phyloP scores from a whole-genome alignment of 2,888 invertebrate genomes.

The Baccha elongata region DNA sequence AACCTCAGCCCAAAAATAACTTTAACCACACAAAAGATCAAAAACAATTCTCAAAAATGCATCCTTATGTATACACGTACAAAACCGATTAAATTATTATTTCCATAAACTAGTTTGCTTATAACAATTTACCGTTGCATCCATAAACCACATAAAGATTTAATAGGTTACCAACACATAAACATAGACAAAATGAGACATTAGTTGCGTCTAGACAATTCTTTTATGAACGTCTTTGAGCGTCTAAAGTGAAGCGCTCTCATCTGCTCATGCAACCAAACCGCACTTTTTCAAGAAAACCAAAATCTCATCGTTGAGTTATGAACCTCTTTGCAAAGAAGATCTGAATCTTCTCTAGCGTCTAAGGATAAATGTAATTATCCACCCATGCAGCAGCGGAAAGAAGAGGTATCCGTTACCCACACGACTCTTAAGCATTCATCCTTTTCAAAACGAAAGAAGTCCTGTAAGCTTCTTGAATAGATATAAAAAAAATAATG shows the following conservation, averaged over 20 bases:
- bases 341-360: background rate
- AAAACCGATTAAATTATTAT: background rate
- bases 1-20: too few species aligned
- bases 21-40: background rate
- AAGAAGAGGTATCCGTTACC: slow-evolving; percentile 21
- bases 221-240: slow-evolving; percentile 56
- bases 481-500: slow-evolving; percentile 10
- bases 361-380: slow-evolving; percentile 54
- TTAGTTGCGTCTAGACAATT: slow-evolving; percentile 69
- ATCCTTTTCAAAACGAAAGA: slow-evolving; percentile 32
- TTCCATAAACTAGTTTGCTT: background rate
- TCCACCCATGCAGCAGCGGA: slow-evolving; percentile 39
- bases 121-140: background rate
- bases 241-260: slow-evolving; percentile 48
- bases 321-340: slow-evolving; percentile 53
- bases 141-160: background rate
- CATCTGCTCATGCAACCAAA: slow-evolving; percentile 35
- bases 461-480: too few species aligned
- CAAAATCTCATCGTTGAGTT: slow-evolving; percentile 66
- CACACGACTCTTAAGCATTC: slow-evolving; percentile 32
- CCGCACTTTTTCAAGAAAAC: slow-evolving; percentile 51
- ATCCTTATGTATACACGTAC: background rate
- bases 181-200: slow-evolving; percentile 28
- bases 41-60: background rate
- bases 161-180: background rate